A percentile compares a stretch with the other conserved stretches of the same genome.
Evolutionary conservation across 2,888 invertebrate genomes (phyloP).

Genomic region (Zootermopsis nevadensis): DNA sequence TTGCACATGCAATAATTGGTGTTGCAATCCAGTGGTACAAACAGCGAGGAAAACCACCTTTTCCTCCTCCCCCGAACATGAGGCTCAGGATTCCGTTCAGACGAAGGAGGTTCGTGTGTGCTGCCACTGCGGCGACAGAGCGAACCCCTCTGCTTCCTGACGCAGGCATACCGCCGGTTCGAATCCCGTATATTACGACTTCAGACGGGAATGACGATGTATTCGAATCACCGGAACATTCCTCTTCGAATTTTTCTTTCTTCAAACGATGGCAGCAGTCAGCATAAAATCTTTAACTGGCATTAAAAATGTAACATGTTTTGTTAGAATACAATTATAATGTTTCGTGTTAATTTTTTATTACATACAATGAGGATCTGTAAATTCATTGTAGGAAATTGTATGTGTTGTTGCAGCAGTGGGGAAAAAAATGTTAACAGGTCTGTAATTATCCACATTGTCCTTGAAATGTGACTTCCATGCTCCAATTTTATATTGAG

Average conservation of each 20-base stretch:
- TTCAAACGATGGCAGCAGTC: not conserved
- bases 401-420: too few relatives aligned
- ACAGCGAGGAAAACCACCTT: constrained; percentile 70
- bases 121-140: constrained; percentile 41
- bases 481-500: too few relatives aligned
- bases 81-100: constrained; percentile 14
- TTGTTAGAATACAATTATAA: too few relatives aligned
- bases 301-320: too few relatives aligned
- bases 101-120: not conserved
- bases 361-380: too few relatives aligned
- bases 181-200: not conserved
- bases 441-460: too few relatives aligned
- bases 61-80: constrained; percentile 67
- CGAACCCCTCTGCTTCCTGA: constrained; percentile 52
- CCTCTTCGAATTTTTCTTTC: not conserved
- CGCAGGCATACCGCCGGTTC: constrained; percentile 18
- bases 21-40: constrained; percentile 68
- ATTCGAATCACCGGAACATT: not conserved
- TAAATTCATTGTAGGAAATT: too few relatives aligned
- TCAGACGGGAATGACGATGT: not conserved
- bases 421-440: too few relatives aligned
- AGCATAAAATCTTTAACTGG: not conserved
- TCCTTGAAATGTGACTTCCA: too few relatives aligned
- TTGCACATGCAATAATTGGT: constrained; percentile 66
- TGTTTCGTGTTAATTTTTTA: too few relatives aligned